These are phyloP conservation scores for Penaeus vannamei DNA, from an alignment of 1,140 invertebrate species.

Conservation along the genomic window DNA sequence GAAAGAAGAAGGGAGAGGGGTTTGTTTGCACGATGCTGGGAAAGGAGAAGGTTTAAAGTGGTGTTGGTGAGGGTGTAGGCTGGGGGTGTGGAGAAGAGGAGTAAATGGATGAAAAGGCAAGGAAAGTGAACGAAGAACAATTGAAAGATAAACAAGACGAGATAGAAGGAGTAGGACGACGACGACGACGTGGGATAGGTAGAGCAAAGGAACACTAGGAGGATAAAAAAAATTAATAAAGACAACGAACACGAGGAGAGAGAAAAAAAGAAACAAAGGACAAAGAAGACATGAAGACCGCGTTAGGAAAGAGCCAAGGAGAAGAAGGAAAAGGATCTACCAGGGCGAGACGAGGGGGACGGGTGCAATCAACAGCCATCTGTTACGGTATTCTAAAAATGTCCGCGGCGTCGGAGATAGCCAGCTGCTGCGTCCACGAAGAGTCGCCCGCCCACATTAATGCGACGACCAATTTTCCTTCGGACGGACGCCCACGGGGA, in stretches of 20 bases:
- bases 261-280: background rate
- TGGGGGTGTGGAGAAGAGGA: background rate
- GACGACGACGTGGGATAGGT: background rate
- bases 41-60: background rate
- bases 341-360: too few relatives aligned
- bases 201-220: background rate
- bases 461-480: too few relatives aligned
- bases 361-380: too few relatives aligned
- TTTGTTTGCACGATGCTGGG: background rate
- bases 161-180: background rate
- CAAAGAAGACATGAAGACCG: background rate
- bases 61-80: background rate
- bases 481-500: too few relatives aligned
- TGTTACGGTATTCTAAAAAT: too few relatives aligned
- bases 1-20: too few relatives aligned
- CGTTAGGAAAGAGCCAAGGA: too few relatives aligned
- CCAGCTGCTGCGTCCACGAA: too few relatives aligned
- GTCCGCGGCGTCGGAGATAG: too few relatives aligned
- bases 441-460: too few relatives aligned
- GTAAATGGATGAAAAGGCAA: background rate
- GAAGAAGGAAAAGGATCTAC: too few relatives aligned
- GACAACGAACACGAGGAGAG: background rate
- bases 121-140: too few relatives aligned
- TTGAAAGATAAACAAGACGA: background rate
- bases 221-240: constrained; percentile 1